Evolutionary conservation across 2,113 vertebrate species (phyloP).

Genomic region (Agapornis roseicollis): DNA sequence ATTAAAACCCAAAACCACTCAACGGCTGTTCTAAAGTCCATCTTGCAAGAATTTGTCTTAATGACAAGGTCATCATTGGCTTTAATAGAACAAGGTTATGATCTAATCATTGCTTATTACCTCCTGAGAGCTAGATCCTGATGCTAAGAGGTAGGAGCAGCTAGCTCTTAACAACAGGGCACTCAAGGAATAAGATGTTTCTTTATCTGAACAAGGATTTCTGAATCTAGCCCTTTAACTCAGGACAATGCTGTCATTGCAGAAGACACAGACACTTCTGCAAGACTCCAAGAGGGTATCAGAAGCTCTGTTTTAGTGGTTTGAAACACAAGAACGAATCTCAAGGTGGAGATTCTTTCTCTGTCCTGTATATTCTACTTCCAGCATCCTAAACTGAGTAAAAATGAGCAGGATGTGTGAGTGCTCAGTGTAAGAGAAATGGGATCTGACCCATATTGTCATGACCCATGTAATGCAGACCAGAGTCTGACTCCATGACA

Average conservation of each 20-base stretch:
- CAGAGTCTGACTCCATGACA: not conserved
- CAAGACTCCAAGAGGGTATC: fast-evolving
- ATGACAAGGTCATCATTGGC: not conserved
- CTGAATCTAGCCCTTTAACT: not conserved
- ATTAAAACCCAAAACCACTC: slow-evolving; percentile 7
- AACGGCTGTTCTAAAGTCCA: not conserved
- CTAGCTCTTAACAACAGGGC: not conserved
- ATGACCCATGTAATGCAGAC: not conserved
- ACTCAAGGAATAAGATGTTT: not conserved
- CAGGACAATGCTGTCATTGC: not conserved
- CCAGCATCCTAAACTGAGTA: not conserved
- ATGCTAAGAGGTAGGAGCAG: not conserved
- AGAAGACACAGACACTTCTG: not conserved
- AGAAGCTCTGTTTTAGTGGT: not conserved
- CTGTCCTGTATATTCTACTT: not conserved
- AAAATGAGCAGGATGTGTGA: not conserved
- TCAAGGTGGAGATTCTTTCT: not conserved
- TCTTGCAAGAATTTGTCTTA: not conserved
- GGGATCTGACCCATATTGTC: not conserved
- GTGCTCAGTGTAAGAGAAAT: not conserved
- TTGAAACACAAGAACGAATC: not conserved
- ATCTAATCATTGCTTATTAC: not conserved
- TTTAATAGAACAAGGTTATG: not conserved
- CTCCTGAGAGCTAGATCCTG: not conserved
- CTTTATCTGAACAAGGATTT: not conserved